phyloP scores from a whole-genome alignment of 2,113 vertebrate genomes.

The Gadus macrocephalus region DNA sequence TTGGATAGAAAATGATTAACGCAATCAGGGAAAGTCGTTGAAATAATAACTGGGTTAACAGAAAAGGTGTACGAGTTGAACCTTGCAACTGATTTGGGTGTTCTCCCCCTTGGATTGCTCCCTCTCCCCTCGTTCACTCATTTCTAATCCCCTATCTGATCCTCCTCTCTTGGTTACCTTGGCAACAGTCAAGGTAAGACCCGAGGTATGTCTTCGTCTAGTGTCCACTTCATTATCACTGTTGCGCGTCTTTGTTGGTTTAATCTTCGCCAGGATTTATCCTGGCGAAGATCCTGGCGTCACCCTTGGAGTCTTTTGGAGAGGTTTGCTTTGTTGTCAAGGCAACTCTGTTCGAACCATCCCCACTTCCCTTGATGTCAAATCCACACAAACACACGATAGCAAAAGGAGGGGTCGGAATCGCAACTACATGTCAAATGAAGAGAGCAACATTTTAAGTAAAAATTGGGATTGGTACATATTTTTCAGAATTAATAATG shows the following conservation, averaged over 20 bases:
- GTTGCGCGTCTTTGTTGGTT: neutral
- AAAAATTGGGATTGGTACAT: too few species aligned
- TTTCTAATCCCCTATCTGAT: constrained; percentile 32
- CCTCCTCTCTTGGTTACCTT: constrained; percentile 65
- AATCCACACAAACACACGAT: neutral
- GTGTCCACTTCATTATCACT: neutral
- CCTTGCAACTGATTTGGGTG: too few species aligned
- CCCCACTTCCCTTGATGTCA: neutral
- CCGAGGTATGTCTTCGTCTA: too few species aligned
- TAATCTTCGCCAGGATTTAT: constrained; percentile 2
- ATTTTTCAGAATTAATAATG: too few species aligned
- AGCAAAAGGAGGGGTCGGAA: neutral
- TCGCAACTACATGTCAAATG: too few species aligned
- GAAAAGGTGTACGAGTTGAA: too few species aligned
- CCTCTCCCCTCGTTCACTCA: constrained; percentile 17
- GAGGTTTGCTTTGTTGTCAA: neutral
- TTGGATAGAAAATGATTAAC: too few species aligned
- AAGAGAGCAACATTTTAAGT: too few species aligned
- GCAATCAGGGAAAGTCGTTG: too few species aligned
- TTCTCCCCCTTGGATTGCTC: neutral
- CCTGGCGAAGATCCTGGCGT: neutral
- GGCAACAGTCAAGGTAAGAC: constrained; percentile 62
- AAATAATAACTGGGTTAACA: too few species aligned
- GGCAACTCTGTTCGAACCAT: neutral
- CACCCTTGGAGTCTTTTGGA: neutral